Evolutionary conservation across 2,888 invertebrate species (phyloP).

Genomic region (Caenorhabditis sp.): DNA sequence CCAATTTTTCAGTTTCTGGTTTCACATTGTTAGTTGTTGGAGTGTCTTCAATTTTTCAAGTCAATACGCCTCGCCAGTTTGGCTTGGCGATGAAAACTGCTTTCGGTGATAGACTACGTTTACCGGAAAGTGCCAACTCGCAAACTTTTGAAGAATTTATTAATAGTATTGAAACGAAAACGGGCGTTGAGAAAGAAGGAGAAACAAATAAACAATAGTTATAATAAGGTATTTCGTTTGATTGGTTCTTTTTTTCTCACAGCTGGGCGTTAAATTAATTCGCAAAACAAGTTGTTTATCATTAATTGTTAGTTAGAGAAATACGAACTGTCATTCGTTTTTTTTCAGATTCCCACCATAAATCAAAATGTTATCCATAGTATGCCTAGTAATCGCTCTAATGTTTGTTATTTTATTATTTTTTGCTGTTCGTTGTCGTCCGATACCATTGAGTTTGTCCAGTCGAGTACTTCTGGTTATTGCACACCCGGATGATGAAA

Average conservation of each 20-base stretch:
- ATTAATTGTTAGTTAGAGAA: no score
- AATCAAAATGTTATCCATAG: slow-evolving; percentile 33
- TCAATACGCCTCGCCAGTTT: slow-evolving; percentile 66
- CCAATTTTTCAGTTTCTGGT: slow-evolving; percentile 56
- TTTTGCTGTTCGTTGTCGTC: slow-evolving; percentile 41
- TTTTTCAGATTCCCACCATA: background rate
- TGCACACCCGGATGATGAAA: slow-evolving; percentile 98
- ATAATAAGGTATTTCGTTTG: background rate
- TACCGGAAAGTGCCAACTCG: slow-evolving; percentile 50
- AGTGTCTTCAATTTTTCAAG: slow-evolving; percentile 61
- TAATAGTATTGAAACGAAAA: slow-evolving; percentile 44
- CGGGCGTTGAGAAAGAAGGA: slow-evolving; percentile 17
- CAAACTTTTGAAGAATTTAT: slow-evolving; percentile 56
- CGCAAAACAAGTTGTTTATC: background rate
- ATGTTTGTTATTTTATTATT: slow-evolving; percentile 46
- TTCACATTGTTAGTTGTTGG: slow-evolving; percentile 64
- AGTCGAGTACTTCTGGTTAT: slow-evolving; percentile 79
- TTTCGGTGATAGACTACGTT: slow-evolving; percentile 51
- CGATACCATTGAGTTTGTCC: slow-evolving; percentile 20
- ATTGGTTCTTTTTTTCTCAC: background rate
- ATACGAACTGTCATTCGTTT: no score
- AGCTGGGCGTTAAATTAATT: background rate
- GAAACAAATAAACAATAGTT: background rate
- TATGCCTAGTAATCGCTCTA: slow-evolving; percentile 24
- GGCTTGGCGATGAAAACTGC: slow-evolving; percentile 58